A percentile compares a stretch with the other conserved stretches of the same genome.
phyloP scores from a whole-genome alignment of 2,797 vertebrate genomes.

The Poeciliopsis turneri region DNA sequence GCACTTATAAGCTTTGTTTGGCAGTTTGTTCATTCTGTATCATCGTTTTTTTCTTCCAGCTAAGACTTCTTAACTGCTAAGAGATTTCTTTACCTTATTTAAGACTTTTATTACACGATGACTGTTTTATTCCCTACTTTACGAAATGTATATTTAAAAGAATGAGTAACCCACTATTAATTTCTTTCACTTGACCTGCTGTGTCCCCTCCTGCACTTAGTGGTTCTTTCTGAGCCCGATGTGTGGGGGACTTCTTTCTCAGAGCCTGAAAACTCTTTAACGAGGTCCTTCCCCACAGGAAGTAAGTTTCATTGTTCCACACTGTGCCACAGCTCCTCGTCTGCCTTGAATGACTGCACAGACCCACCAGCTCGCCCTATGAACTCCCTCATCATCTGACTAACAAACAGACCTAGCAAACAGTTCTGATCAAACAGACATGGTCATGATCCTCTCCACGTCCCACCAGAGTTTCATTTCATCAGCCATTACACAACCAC shows the following conservation, averaged over 20 bases:
- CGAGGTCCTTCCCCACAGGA: slow-evolving; percentile 91
- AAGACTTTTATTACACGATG: no score
- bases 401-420: slow-evolving; percentile 44
- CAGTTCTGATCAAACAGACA: slow-evolving; percentile 35
- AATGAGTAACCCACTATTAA: slow-evolving; percentile 13
- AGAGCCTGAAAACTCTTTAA: slow-evolving; percentile 89
- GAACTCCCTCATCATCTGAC: slow-evolving; percentile 40
- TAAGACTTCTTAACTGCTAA: not conserved
- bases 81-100: not conserved
- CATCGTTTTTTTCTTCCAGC: not conserved
- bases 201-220: slow-evolving; percentile 80
- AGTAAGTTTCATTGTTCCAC: slow-evolving; percentile 85
- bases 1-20: not conserved
- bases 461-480: slow-evolving; percentile 54
- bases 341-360: slow-evolving; percentile 64
- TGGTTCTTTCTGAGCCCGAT: slow-evolving; percentile 82
- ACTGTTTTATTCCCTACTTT: not conserved
- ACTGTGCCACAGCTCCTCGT: slow-evolving; percentile 18
- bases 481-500: slow-evolving; percentile 51
- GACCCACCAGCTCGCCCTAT: slow-evolving; percentile 61
- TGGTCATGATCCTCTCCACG: slow-evolving; percentile 26
- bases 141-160: not conserved
- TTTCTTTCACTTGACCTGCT: slow-evolving; percentile 56
- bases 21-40: not conserved
- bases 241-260: slow-evolving; percentile 72